Evolutionary conservation across 2,797 vertebrate species (phyloP).

Genomic region (Microchirus variegatus): DNA sequence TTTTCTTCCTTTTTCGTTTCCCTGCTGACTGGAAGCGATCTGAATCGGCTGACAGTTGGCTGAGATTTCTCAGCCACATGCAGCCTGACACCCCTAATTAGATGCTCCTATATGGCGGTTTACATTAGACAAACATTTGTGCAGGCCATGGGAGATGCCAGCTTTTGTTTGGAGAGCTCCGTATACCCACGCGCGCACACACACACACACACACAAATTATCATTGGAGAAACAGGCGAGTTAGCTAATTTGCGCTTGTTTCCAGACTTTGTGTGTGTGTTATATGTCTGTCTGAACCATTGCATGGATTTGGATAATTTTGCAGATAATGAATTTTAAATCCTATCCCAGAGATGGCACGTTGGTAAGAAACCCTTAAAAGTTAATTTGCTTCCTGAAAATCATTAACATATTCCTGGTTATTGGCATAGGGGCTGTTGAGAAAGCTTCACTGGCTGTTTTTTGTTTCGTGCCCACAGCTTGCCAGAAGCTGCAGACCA

Average conservation of each 20-base stretch:
- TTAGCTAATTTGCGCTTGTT: conserved; percentile 77
- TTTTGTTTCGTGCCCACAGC: conserved; percentile 59
- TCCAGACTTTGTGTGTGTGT: conserved; percentile 73
- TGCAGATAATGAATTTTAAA: conserved; percentile 82
- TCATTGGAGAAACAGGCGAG: conserved; percentile 63
- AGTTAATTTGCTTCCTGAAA: conserved; percentile 75
- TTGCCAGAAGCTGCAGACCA: conserved; percentile 51
- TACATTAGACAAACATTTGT: conserved; percentile 83
- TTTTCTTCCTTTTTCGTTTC: conserved; percentile 60
- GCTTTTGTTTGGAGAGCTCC: conserved; percentile 79
- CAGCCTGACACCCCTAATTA: conserved; percentile 81
- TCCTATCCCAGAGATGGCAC: conserved; percentile 73
- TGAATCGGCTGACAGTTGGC: conserved; percentile 80
- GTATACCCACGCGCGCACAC: conserved; percentile 36
- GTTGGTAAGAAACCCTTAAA: conserved; percentile 69
- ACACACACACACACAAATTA: conserved; percentile 25
- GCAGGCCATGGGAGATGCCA: conserved; percentile 80
- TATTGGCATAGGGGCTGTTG: conserved; percentile 65
- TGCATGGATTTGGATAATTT: conserved; percentile 75
- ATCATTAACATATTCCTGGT: conserved; percentile 75
- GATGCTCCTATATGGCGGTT: conserved; percentile 79
- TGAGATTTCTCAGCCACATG: conserved; percentile 81
- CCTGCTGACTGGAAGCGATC: conserved; percentile 73
- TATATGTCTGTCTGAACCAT: conserved; percentile 70
- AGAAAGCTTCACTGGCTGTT: conserved; percentile 60